These are phyloP conservation scores for Dendrocopos noguchii DNA, from an alignment of 2,113 vertebrate genomes.

Conservation along the genomic window DNA sequence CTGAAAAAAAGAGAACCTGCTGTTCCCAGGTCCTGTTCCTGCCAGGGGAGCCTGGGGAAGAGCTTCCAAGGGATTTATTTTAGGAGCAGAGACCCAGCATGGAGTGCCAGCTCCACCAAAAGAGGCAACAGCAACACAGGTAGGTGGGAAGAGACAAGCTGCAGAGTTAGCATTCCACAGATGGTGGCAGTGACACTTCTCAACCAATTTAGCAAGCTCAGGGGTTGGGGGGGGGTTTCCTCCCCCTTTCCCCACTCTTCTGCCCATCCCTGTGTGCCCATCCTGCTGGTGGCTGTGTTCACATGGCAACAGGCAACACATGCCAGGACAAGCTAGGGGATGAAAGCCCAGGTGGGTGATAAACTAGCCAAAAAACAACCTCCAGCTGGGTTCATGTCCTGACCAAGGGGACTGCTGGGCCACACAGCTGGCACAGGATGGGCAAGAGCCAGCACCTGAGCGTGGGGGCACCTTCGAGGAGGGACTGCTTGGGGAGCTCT, in stretches of 20 bases:
- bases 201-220: neutral
- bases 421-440: neutral
- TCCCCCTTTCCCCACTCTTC: neutral
- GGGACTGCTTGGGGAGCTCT: neutral
- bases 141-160: neutral
- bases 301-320: neutral
- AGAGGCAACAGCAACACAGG: neutral
- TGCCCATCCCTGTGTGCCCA: neutral
- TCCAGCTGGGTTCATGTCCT: neutral
- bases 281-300: neutral
- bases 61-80: slow-evolving; percentile 8
- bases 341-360: neutral
- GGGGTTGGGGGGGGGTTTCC: neutral
- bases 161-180: neutral
- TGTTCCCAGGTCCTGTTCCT: neutral
- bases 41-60: neutral
- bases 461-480: neutral
- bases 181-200: neutral
- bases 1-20: neutral
- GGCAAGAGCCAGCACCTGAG: neutral
- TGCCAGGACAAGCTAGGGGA: neutral
- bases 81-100: neutral
- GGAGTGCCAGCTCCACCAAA: neutral
- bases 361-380: neutral
- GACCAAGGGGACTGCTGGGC: neutral